Base-by-base conservation (phyloP, 1,140 invertebrate species). In the Steinernema feltiae region DNA sequence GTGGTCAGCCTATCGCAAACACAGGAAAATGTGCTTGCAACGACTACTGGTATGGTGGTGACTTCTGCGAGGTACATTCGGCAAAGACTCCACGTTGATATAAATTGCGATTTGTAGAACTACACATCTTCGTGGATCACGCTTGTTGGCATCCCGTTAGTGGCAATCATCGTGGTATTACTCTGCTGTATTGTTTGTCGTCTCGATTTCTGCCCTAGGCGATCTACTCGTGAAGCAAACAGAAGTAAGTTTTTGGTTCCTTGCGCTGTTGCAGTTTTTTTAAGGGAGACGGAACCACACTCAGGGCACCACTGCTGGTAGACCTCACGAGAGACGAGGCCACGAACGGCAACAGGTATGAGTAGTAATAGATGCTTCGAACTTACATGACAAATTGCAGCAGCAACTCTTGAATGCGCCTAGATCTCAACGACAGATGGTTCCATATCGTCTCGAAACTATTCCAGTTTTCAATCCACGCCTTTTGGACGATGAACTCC, bases 161-260 rank as follows among this genome's bases (percentile, higher is more conserved):
- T 82, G 18, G 63, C 63, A 70, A 72, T 82, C 1, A 75, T 77
- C 21, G 63, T 84, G 27, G 72, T 84, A 32, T 70, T 84, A 3
- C 35, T 84, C 35, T 82, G 81, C 72, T 82, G 81, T 72, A 79
- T 82, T 7, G 70, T 82, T 76, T 82, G 81, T 70, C 80, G 81
- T n/a, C 48, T 84, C 18, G 81, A 82, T 74, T 76, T 82, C 18
- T 82, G 82, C 53, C 77, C 81, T 31, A 48, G 73, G 18, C 72
- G 81, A n/a, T 72, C 41, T 18, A 48, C 41, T 41, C 71, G 32
- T 12, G 71, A 46, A 48, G 71, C 48, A 0, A 1, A 27, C 1
- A 21, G 29, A 3, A 29, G 32, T 63, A 46, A 24, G 48, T 3
- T 75, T 3, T 77, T 1, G 30, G 27, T 17, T n/a, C 48, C 29